A percentile compares a stretch with the other conserved stretches of the same genome.
Evolutionary conservation across 2,113 vertebrate species (phyloP).

Genomic region (Lonchura striata): DNA sequence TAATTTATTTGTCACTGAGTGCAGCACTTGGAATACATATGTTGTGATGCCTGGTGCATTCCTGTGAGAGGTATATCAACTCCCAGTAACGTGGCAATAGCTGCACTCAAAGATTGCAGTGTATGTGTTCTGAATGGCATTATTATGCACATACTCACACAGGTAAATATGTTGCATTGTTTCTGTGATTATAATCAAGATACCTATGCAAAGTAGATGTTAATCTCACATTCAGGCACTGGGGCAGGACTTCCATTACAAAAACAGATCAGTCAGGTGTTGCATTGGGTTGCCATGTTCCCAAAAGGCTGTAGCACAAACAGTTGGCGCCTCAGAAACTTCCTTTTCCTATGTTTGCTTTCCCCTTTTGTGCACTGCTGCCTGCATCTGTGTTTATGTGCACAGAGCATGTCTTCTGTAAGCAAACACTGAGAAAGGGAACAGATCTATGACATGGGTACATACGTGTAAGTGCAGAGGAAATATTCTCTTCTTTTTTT

Average conservation of each 20-base stretch:
- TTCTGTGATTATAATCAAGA: background rate
- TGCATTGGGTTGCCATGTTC: background rate
- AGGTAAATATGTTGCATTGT: background rate
- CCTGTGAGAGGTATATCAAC: background rate
- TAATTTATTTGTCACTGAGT: background rate
- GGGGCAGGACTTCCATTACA: background rate
- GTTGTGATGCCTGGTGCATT: background rate
- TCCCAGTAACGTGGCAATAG: background rate
- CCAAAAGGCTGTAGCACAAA: background rate
- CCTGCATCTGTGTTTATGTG: accelerated
- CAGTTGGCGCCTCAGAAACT: background rate
- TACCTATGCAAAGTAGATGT: background rate
- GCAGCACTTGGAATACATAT: accelerated
- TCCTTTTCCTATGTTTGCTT: background rate
- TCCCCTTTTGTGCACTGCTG: background rate
- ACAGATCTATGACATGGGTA: background rate
- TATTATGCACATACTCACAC: background rate
- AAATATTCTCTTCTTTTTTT: background rate
- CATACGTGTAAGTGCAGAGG: background rate
- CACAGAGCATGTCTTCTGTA: background rate
- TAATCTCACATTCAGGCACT: background rate
- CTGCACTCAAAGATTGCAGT: background rate
- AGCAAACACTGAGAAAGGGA: background rate
- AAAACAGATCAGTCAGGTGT: background rate
- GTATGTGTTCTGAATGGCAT: background rate